phyloP scores from a whole-genome alignment of 2,797 vertebrate species.

The Eidolon dupreanum region DNA sequence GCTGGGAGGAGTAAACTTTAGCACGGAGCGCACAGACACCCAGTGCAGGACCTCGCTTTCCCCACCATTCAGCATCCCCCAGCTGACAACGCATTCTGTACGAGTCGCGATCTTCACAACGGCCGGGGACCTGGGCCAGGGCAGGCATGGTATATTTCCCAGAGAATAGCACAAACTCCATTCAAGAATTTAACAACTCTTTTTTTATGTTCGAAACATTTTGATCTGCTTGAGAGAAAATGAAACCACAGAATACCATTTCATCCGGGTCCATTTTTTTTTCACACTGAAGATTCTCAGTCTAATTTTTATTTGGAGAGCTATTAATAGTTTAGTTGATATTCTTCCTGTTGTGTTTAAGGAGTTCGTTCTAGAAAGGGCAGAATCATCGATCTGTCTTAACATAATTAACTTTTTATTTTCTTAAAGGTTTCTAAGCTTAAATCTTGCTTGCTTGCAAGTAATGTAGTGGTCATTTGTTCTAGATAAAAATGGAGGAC shows the following conservation, averaged over 20 bases:
- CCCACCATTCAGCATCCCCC: background rate
- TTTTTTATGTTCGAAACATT: background rate
- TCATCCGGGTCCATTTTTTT: background rate
- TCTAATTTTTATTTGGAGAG: background rate
- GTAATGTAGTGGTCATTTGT: background rate
- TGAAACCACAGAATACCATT: background rate
- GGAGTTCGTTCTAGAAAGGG: background rate
- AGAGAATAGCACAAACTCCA: background rate
- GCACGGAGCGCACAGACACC: background rate
- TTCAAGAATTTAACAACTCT: background rate
- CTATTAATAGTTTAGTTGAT: background rate
- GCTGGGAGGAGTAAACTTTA: background rate
- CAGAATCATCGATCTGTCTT: background rate
- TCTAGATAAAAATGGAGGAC: background rate
- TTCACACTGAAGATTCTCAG: background rate
- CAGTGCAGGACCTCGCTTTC: rapidly evolving
- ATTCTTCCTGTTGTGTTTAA: background rate
- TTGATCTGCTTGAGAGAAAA: background rate
- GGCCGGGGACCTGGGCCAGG: background rate
- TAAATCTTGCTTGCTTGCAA: background rate
- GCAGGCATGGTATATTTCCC: background rate
- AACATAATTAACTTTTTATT: background rate
- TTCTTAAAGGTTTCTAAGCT: background rate
- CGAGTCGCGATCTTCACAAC: background rate
- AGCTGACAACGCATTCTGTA: background rate